A percentile compares a stretch with the other conserved stretches of the same genome.
These are phyloP conservation scores for Tromatobia lineatoria DNA, from an alignment of 2,888 invertebrate species.

Conservation along the genomic window DNA sequence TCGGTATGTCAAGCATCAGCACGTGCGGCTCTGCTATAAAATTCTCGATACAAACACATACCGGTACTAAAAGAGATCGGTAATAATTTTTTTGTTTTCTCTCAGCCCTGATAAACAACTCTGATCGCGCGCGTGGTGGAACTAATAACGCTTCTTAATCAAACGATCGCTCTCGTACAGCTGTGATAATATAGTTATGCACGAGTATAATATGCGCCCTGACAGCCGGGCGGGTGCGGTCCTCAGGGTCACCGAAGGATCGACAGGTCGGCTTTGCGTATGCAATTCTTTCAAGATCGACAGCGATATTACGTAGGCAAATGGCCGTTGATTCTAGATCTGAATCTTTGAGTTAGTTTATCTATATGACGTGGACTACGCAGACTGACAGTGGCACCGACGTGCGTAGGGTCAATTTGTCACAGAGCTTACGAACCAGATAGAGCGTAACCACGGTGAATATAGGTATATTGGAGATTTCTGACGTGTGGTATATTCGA, in stretches of 20 bases:
- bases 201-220: neutral
- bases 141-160: conserved; percentile 14
- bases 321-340: conserved; percentile 14
- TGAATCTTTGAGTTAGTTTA: conserved; percentile 4
- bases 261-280: conserved; percentile 13
- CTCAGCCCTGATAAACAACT: conserved; percentile 21
- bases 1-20: conserved; percentile 6
- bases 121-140: neutral
- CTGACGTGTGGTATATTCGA: conserved; percentile 24
- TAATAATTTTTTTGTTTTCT: conserved; percentile 1
- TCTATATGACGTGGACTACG: neutral
- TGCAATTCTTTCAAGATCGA: conserved; percentile 20
- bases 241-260: conserved; percentile 49
- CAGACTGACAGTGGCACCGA: neutral
- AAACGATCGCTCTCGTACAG: neutral
- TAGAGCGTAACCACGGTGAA: neutral
- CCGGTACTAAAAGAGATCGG: conserved; percentile 3
- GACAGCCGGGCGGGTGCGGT: conserved; percentile 19
- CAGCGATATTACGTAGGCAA: conserved; percentile 12
- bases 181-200: neutral
- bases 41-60: neutral
- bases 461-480: conserved; percentile 24
- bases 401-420: conserved; percentile 27
- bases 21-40: neutral
- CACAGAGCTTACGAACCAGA: neutral